Base-by-base conservation (phyloP, 2,797 vertebrate species). In the Chelonia mydas region DNA sequence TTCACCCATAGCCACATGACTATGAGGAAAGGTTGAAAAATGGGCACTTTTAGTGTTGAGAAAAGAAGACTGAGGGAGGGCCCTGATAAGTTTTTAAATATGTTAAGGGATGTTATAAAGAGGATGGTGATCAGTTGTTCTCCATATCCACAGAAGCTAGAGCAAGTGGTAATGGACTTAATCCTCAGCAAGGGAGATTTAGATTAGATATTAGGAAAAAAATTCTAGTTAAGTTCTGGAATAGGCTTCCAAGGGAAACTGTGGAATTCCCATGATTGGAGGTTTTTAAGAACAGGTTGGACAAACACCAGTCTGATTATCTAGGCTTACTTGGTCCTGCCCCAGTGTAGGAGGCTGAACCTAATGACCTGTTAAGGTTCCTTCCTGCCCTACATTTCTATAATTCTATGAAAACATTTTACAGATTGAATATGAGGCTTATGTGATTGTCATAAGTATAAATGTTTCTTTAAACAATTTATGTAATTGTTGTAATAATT, bases 401-500 rank as follows among this genome's bases (percentile, higher is more conserved):
- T 68, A 68, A n/a, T 37, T 68, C 17, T 9, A 68, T 21, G 65
- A 79, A 81, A 91, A 78, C 47, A 45, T 84, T 49, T 88, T 41
- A 68, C 65, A 94, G 87, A 79, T 57, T 81, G 84, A 76, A 87
- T 50, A 37, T 45, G 81, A 50, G 50, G 25, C 41, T 47, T 19
- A 13, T 7, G 28, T 61, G 49, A 49, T 83, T 89, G 84, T 92
- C 82, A 1, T 90, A 95, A 95, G 91, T 86, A 94, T 59, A 53
- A 77, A 85, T 16, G 54, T 49, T 47, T 95, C n/a, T 37, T 19
- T 61, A 61, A 15, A n/a, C 88, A 79, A 65, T 83, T 81, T 86
- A 90, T 91, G 84, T 86, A 82, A 89, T 76, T 87, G 88, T 85
- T 90, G 89, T 90, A 87, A 2, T 91, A 95, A 95, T 92, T 84